Evolutionary conservation across 1,140 invertebrate species (phyloP), one percentile per base, ranked within the genome.

Genomic region (Melanaphis sacchari): DNA sequence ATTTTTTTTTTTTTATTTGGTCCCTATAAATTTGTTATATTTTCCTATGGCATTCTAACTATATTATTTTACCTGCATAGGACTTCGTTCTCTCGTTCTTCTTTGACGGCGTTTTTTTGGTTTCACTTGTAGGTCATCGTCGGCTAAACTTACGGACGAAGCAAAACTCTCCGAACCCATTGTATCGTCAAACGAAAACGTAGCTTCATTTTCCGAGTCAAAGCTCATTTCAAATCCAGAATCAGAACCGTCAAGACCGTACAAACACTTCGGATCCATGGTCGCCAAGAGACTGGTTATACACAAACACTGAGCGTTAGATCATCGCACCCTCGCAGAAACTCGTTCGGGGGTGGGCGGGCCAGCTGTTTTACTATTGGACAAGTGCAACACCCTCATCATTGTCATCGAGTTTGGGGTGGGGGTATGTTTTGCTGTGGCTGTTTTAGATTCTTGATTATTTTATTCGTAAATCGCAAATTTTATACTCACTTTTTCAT

Each of bases 11-110:
- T 24, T 41, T 26, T 41, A 24, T 84, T 40, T 24, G 7, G 18
- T 1, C 2, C 8, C 7, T 2, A 22, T 82, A 8, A 26, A 40
- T 38, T 81, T 7, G 6, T 24, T 41, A 84, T 82, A 81, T 81
- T 81, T n/a, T 36, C 4, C 4, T 22, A 6, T 22, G 7, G 36
- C 7, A 38, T 18, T 24, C 24, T 4, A 8, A 81, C 22, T 82
- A 38, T 7, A 82, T 21, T 38, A 31, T 43, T 54, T 91, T 94
- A 96, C 96, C 95, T 96, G 96, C 2, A 95, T 95, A 0, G 96
- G 96, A 94, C 96, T 96, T 94, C 95, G 96, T 94, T 95, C 95
- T 7, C 96, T 95, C 0, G 95, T 94, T 46, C 94, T 95, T 59
- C 96, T 94, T n/a, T 93, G 91, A 9, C 91, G 43, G 46, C 93